Base-by-base conservation (phyloP, 2,888 invertebrate species). In the Linyphia triangularis region DNA sequence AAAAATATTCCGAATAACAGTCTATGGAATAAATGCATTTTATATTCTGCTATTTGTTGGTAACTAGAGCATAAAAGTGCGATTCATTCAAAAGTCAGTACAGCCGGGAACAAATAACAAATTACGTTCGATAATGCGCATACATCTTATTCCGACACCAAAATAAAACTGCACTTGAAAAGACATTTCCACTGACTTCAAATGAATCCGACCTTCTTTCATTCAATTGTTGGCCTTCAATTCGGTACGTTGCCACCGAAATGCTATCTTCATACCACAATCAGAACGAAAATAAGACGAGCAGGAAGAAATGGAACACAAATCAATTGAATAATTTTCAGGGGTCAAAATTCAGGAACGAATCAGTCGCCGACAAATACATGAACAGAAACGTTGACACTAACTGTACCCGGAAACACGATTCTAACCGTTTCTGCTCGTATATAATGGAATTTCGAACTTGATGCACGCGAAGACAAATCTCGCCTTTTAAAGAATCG, bases 341-440 rank as follows among this genome's bases (percentile, higher is more conserved):
- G 4, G 10, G n/a, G 26, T 57, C 79, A n/a, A 30, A 79, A 69
- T 57, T 73, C 73, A 67, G n/a, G 73, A 72, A 72, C 40, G 33
- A 77, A 63, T 78, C 51, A 10, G 65, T 19, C 5, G 26, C 9
- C 24, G 59, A 28, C 37, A 16, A 67, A 57, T 24, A 57, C 40
- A 67, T 9, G 43, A 22, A 81, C 19, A 57, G n/a, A 67, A 67
- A 57, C 51, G 51, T 33, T 10, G 13, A 59, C n/a, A 37, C 63
- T 69, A 43, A 79, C 37, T 13, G 37, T 37, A 85, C 77, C 84
- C 75, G 84, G 84, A 85, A 85, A 77, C 69, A 37, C 16, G 40
- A 13, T 51, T 51, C 51, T n/a, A 7, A 51, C 3, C 51, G 13
- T n/a, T 51, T 51, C 51, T 51, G 51, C 51, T 51, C n/a, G 51